Evolutionary conservation across 37 sponge, comb jelly and placozoan species (phyloP).

Genomic region (Halisarca cf. caerulea): DNA sequence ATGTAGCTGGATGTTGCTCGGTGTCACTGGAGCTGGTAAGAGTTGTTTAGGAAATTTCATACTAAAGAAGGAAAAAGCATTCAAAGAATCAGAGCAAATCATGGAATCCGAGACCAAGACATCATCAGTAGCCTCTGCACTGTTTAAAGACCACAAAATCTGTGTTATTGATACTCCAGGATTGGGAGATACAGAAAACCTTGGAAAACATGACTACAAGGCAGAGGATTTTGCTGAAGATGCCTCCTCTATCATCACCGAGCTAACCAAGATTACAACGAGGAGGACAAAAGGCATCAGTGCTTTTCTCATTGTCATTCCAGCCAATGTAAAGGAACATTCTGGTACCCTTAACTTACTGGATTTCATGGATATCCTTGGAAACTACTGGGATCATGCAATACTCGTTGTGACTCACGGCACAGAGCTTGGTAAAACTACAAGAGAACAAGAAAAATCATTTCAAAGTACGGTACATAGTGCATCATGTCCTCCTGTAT

Average conservation of each 20-base stretch:
- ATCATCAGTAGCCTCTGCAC: no score
- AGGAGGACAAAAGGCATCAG: not conserved
- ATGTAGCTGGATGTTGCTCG: not conserved
- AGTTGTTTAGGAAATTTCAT: not conserved
- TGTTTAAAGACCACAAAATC: not conserved
- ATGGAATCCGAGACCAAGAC: not conserved
- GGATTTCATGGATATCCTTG: not conserved
- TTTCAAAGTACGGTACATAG: not conserved
- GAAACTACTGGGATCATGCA: slow-evolving; percentile 8
- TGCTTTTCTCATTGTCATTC: not conserved
- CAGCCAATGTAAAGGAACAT: not conserved
- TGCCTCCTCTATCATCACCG: not conserved
- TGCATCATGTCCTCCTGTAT: not conserved
- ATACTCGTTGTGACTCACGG: slow-evolving; percentile 1
- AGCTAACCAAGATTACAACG: not conserved
- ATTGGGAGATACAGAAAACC: not conserved
- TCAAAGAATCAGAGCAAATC: not conserved
- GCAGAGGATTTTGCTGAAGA: not conserved
- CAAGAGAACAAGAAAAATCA: not conserved
- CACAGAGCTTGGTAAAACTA: not conserved
- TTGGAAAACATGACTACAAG: not conserved
- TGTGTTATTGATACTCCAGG: slow-evolving; percentile 5
- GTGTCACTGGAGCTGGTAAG: slow-evolving; percentile 4
- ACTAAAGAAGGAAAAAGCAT: not conserved
- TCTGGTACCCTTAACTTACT: not conserved